Conservation (phyloP, 53 echinoderm and acorn worm species). For the Crossaster papposus region DNA sequence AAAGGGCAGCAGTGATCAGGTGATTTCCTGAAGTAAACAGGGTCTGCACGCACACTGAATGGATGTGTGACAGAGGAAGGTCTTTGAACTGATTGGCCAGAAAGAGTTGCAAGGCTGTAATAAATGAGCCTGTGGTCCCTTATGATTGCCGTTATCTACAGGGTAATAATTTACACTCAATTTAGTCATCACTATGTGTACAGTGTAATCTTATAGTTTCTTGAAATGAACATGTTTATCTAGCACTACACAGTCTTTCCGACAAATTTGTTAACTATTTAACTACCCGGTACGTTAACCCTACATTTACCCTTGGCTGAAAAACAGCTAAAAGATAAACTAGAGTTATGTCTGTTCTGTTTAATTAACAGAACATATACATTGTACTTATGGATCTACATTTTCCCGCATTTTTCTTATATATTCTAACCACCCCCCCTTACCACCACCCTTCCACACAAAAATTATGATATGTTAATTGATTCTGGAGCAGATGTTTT, state of each 20-base stretch:
- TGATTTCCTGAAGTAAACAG: slow-evolving; percentile 9
- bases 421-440: too few relatives aligned
- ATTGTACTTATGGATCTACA: too few relatives aligned
- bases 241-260: too few relatives aligned
- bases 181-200: neutral
- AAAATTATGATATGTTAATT: neutral
- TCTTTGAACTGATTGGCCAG: neutral
- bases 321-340: too few relatives aligned
- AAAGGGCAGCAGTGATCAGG: neutral
- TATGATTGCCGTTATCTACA: neutral
- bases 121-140: neutral
- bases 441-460: too few relatives aligned
- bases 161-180: neutral
- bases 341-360: too few relatives aligned
- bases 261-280: too few relatives aligned
- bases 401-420: too few relatives aligned
- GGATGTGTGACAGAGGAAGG: neutral
- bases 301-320: too few relatives aligned
- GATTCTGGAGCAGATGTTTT: neutral
- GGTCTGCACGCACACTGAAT: neutral
- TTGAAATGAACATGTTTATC: neutral
- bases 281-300: too few relatives aligned
- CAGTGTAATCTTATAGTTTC: neutral
- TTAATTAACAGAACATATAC: too few relatives aligned
- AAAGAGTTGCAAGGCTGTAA: neutral